A percentile compares a stretch with the other conserved stretches of the same genome.
These are phyloP conservation scores for Plagodis pulveraria DNA, from an alignment of 2,888 invertebrate species.

Conservation along the genomic window DNA sequence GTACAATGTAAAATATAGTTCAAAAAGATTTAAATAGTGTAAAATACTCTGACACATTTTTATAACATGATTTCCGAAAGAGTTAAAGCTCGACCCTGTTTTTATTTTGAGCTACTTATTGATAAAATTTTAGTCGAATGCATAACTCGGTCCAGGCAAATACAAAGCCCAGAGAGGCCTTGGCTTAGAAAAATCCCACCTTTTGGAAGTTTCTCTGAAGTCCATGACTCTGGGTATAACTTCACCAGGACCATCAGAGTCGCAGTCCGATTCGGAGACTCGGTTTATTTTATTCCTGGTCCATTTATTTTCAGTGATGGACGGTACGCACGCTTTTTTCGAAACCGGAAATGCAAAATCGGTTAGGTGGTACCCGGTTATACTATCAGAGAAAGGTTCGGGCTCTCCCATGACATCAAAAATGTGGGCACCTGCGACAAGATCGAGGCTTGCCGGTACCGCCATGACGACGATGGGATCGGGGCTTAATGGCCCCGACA, in stretches of 20 bases:
- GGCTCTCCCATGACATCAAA: background rate
- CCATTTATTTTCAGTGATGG: background rate
- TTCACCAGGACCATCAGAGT: background rate
- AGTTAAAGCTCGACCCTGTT: constrained; percentile 18
- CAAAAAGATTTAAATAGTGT: background rate
- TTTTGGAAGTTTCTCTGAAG: constrained; percentile 1
- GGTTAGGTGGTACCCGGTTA: background rate
- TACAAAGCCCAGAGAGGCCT: constrained; percentile 10
- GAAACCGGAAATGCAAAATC: background rate
- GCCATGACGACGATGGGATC: background rate
- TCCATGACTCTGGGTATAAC: constrained; percentile 5
- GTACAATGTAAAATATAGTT: too few relatives aligned
- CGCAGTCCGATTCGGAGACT: constrained; percentile 8
- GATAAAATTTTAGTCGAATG: constrained; percentile 10
- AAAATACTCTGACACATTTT: constrained; percentile 5
- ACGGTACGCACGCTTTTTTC: background rate
- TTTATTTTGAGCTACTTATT: background rate
- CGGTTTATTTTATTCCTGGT: too few relatives aligned
- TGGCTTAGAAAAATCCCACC: constrained; percentile 17
- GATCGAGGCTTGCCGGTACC: background rate
- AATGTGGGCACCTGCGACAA: background rate
- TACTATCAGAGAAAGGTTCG: background rate
- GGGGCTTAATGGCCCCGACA: too few relatives aligned
- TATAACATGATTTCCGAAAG: constrained; percentile 12
- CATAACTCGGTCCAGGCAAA: constrained; percentile 22